These are phyloP conservation scores for Onychomys arenicola DNA, from an alignment of 2,797 vertebrate genomes.

Conservation along the genomic window DNA sequence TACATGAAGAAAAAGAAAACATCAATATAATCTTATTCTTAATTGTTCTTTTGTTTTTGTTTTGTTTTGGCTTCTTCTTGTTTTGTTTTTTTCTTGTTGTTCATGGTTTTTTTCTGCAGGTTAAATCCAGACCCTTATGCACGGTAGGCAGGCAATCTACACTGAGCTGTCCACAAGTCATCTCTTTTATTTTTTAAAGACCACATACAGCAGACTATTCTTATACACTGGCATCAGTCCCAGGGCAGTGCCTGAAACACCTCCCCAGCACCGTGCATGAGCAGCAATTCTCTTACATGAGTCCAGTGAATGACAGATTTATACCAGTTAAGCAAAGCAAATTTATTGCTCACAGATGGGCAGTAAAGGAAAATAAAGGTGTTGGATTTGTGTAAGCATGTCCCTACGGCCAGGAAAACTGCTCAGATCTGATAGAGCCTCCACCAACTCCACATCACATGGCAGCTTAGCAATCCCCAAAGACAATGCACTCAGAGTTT, in stretches of 20 bases:
- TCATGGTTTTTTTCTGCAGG: neutral
- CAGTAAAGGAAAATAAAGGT: neutral
- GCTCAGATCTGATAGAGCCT: neutral
- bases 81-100: neutral
- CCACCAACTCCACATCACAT: neutral
- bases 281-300: neutral
- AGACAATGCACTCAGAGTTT: neutral
- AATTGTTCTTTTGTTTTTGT: neutral
- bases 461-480: neutral
- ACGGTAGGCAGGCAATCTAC: neutral
- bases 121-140: neutral
- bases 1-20: slow-evolving; percentile 80
- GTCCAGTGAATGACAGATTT: neutral
- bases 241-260: neutral
- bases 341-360: neutral
- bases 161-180: neutral
- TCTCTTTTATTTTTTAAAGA: neutral
- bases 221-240: too few species aligned
- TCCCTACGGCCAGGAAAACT: neutral
- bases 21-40: slow-evolving; percentile 75
- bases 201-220: neutral
- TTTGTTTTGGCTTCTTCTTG: neutral
- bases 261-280: neutral
- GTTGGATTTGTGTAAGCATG: neutral
- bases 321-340: neutral